Evolutionary conservation across 2,797 vertebrate genomes (phyloP).

Genomic region (Podarcis lilfordi): DNA sequence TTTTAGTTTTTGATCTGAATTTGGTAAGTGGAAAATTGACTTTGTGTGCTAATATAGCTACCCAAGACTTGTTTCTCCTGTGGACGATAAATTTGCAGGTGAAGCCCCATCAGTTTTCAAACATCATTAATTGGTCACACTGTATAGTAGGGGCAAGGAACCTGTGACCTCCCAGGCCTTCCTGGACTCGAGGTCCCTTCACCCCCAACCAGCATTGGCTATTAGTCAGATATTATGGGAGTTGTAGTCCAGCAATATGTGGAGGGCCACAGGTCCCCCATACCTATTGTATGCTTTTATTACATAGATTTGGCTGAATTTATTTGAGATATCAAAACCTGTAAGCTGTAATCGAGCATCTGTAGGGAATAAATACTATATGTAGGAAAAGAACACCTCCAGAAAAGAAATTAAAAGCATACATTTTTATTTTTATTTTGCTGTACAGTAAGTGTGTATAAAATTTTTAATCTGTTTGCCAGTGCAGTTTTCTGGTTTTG

Average conservation of each 20-base stretch:
- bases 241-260: background rate
- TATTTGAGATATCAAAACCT: background rate
- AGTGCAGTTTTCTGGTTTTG: too few species aligned
- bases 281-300: background rate
- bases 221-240: background rate
- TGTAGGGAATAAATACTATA: background rate
- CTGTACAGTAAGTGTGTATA: too few species aligned
- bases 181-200: background rate
- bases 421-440: too few species aligned
- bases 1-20: background rate
- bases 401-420: too few species aligned
- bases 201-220: background rate
- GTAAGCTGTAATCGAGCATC: background rate
- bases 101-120: background rate
- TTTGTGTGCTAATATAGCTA: background rate
- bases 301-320: background rate
- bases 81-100: background rate
- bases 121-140: background rate
- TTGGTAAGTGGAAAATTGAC: background rate
- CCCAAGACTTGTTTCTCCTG: background rate
- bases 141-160: background rate
- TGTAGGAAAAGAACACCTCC: too few species aligned
- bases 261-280: background rate
- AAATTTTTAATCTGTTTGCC: too few species aligned
- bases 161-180: background rate